Evolutionary conservation across 2,797 vertebrate species (phyloP), one percentile per base, ranked within the genome.

Genomic region (Myiotriccus ornatus): DNA sequence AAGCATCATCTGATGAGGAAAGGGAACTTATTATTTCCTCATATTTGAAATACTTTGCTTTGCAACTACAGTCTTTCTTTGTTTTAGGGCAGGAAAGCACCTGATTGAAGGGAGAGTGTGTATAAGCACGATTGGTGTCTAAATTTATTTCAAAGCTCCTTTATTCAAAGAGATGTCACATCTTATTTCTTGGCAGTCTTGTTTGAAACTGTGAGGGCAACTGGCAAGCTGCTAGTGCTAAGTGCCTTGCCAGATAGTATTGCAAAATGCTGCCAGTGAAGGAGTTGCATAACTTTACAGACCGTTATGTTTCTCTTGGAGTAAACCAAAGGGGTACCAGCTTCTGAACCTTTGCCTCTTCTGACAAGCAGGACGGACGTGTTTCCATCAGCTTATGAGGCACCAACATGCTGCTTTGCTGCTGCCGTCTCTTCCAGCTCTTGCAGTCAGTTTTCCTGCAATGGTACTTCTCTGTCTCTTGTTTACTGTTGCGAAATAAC

Each of bases 141-240:
- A 39, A 41, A 50, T 87, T 77, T 78, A 63, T 69, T 94, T 89
- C 46, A 81, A 63, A 84, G 73, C 69, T 88, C 50, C 57, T 94
- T 78, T 84, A 78, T 88, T 88, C 83, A 44, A 57, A 62, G 53
- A 87, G 46, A 27, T 84, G 88, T 9, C 65, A 23, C 73, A 43
- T 91, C 53, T 87, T 82, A 22, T 56, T 93, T 91, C 41, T 91
- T 94, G 93, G 71, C 85, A 94, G 73, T 47, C 15, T 71, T 67
- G 2, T 64, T 64, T 94, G 84, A 94, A 87, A 86, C 53, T 78
- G 34, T 28, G 59, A 89, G 87, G 73, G 59, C 1, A 50, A 90
- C 75, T 57, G 64, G 68, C 80, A 86, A 62, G 49, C 78, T 90
- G 93, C 68, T 77, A 41, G 27, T 76, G 52, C 62, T 39, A 16